These are phyloP conservation scores for Leptopterna dolabrata DNA, from an alignment of 2,888 invertebrate species.

Conservation along the genomic window DNA sequence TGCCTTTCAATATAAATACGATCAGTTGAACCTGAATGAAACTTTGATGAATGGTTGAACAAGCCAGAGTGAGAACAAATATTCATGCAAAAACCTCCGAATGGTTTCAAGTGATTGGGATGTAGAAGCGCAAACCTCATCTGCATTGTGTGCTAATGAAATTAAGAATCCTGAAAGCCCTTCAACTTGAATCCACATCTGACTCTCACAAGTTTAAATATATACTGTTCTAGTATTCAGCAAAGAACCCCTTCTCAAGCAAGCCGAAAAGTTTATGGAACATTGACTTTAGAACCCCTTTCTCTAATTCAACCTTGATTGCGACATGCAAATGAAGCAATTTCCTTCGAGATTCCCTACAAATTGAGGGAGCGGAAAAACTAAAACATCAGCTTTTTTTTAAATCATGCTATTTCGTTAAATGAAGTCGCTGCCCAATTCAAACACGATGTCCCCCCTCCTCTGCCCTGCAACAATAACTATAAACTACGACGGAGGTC, in stretches of 20 bases:
- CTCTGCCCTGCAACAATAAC: not conserved
- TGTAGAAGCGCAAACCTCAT: not conserved
- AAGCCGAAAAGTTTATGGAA: not conserved
- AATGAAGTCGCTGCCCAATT: not conserved
- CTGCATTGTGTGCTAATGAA: not conserved
- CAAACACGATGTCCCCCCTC: not conserved
- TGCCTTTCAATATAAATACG: too few relatives aligned
- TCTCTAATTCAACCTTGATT: slow-evolving; percentile 34
- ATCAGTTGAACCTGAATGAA: too few relatives aligned
- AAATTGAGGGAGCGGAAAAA: not conserved
- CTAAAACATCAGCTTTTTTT: not conserved
- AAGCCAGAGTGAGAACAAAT: not conserved
- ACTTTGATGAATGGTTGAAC: too few relatives aligned
- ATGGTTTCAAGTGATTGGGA: not conserved
- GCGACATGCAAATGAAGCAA: slow-evolving; percentile 27
- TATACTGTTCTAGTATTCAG: not conserved
- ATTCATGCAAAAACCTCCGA: not conserved
- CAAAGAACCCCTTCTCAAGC: not conserved
- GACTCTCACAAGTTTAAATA: not conserved
- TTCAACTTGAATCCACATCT: not conserved
- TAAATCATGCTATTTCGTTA: not conserved
- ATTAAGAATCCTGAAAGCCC: not conserved
- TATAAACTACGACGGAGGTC: not conserved
- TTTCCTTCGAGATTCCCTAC: not conserved
- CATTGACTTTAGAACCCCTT: slow-evolving; percentile 21